A percentile compares a stretch with the other conserved stretches of the same genome.
These are phyloP conservation scores for Columba guinea DNA, from an alignment of 2,797 vertebrate species.

Conservation along the genomic window DNA sequence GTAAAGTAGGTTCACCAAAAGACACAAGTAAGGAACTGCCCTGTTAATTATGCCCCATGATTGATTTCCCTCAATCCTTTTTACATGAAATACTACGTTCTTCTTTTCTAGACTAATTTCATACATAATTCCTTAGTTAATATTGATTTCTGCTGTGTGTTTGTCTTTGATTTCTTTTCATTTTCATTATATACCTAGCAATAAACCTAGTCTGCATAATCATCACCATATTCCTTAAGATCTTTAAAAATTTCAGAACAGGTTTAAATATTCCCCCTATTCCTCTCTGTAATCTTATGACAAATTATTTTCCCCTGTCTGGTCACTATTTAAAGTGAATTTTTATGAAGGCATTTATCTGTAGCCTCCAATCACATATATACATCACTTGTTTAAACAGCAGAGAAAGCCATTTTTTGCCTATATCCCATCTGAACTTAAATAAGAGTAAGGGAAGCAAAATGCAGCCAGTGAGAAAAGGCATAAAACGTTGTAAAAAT, in stretches of 20 bases:
- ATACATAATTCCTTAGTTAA: slow-evolving; percentile 28
- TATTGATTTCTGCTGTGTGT: background rate
- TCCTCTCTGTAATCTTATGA: background rate
- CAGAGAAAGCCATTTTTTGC: background rate
- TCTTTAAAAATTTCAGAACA: slow-evolving; percentile 10
- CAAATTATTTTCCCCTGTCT: background rate
- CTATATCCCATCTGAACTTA: background rate
- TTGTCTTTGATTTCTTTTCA: slow-evolving; percentile 1
- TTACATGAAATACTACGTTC: background rate
- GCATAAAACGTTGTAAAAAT: background rate
- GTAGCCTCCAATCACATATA: background rate
- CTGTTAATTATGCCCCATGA: background rate
- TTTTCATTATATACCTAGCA: slow-evolving; percentile 3
- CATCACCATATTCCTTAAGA: background rate
- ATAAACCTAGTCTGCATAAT: slow-evolving; percentile 10
- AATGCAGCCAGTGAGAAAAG: background rate
- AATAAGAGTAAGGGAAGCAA: background rate
- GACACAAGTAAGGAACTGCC: background rate
- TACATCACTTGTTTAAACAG: background rate
- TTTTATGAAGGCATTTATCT: background rate
- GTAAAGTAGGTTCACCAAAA: background rate
- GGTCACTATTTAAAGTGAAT: background rate
- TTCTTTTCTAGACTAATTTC: slow-evolving; percentile 24
- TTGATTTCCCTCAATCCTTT: background rate
- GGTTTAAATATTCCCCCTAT: background rate